Evolutionary conservation across 2,797 vertebrate species (phyloP).

Genomic region (Takifugu ocellatus): DNA sequence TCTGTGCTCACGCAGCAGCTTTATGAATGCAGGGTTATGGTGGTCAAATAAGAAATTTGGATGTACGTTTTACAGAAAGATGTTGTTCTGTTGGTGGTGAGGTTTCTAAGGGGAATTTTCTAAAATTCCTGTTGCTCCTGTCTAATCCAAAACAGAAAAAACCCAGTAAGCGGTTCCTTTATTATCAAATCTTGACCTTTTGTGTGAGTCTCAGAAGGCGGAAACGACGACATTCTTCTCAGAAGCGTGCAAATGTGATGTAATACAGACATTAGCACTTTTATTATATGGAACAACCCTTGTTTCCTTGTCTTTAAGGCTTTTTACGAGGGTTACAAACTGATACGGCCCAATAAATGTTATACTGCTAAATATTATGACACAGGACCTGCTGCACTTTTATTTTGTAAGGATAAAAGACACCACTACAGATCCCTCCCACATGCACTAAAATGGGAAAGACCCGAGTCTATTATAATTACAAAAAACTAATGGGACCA

Average conservation of each 20-base stretch:
- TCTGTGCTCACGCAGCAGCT: background rate
- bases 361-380: background rate
- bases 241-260: background rate
- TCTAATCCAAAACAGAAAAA: no score
- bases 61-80: background rate
- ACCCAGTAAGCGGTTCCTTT: no score
- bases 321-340: constrained; percentile 8
- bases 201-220: background rate
- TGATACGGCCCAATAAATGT: constrained; percentile 8
- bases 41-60: background rate
- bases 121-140: no score
- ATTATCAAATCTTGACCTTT: no score
- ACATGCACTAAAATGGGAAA: constrained; percentile 34
- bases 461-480: constrained; percentile 37
- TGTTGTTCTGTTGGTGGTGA: no score
- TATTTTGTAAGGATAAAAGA: background rate
- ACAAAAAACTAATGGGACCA: constrained; percentile 37
- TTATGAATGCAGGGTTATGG: background rate
- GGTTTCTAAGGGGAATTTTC: no score
- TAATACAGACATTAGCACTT: background rate
- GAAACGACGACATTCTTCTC: background rate
- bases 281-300: background rate
- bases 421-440: no score
- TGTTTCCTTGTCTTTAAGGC: background rate
- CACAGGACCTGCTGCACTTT: background rate